Evolutionary conservation across 2,888 invertebrate species (phyloP).

Genomic region (Microctonus hyperodae): DNA sequence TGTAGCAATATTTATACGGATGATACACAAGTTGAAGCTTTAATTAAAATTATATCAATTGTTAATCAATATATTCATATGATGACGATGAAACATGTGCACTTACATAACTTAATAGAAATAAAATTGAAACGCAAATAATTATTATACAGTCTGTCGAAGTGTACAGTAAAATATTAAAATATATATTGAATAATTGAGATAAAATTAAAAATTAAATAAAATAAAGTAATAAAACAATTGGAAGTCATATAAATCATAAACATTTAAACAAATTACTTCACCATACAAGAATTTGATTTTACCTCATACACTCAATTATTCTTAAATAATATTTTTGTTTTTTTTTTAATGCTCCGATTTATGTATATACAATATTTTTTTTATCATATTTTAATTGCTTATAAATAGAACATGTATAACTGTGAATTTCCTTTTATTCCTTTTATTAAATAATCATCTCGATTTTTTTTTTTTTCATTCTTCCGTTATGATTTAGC

Average conservation of each 20-base stretch:
- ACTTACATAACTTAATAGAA: not conserved
- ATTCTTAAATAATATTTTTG: constrained; percentile 28
- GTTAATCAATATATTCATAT: not conserved
- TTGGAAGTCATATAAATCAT: not conserved
- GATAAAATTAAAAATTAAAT: not conserved
- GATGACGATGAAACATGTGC: not conserved
- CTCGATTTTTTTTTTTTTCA: constrained; percentile 37
- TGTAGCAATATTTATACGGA: not conserved
- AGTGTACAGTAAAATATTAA: not conserved
- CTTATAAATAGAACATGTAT: constrained; percentile 28
- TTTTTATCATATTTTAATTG: constrained; percentile 27
- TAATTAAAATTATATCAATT: not conserved
- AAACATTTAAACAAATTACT: not conserved
- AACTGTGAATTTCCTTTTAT: constrained; percentile 24
- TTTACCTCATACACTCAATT: constrained; percentile 25
- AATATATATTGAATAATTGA: not conserved
- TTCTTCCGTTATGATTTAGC: constrained; percentile 41
- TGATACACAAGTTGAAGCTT: not conserved
- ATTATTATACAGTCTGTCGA: not conserved
- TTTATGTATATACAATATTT: constrained; percentile 30
- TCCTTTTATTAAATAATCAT: constrained; percentile 45
- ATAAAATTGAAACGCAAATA: not conserved
- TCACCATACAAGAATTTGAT: constrained; percentile 15
- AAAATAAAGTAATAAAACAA: constrained; percentile 4
- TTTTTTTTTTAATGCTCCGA: constrained; percentile 16